Percentiles rank a stretch among this genome's conserved stretches.
Evolutionary conservation across 2,888 invertebrate genomes (phyloP).

Genomic region (Priocnemis perturbator): DNA sequence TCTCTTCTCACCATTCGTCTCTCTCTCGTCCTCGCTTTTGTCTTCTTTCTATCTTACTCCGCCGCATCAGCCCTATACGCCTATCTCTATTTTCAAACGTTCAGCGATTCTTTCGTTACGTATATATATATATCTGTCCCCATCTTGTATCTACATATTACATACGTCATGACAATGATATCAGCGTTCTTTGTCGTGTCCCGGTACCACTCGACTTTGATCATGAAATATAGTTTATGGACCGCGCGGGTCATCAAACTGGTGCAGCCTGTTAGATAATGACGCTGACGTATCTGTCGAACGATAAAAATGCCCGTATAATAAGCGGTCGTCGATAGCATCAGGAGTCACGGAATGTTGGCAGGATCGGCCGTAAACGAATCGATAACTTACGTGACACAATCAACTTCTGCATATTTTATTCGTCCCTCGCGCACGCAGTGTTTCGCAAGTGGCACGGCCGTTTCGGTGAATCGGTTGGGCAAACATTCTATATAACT

Average conservation of each 20-base stretch:
- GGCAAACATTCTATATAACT: no score
- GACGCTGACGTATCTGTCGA: no score
- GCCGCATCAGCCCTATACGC: no score
- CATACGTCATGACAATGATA: no score
- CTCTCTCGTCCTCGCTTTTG: neutral
- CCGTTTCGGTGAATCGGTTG: neutral
- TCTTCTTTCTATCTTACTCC: slow-evolving; percentile 6
- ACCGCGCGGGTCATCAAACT: no score
- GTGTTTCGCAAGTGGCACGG: neutral
- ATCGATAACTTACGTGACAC: slow-evolving; percentile 16
- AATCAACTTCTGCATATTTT: slow-evolving; percentile 28
- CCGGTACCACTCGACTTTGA: no score
- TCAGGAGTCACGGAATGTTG: slow-evolving; percentile 4
- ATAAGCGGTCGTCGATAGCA: neutral
- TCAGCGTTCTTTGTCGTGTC: no score
- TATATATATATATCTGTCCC: no score
- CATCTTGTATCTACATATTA: no score
- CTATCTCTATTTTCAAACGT: neutral
- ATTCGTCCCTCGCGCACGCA: neutral
- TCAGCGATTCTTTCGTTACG: no score
- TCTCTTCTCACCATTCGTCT: slow-evolving; percentile 20
- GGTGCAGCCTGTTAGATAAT: no score
- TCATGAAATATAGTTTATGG: no score
- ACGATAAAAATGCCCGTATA: neutral
- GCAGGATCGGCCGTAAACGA: slow-evolving; percentile 18